These are phyloP conservation scores for Alfaro cultratus DNA, from an alignment of 2,797 vertebrate species.

Conservation along the genomic window DNA sequence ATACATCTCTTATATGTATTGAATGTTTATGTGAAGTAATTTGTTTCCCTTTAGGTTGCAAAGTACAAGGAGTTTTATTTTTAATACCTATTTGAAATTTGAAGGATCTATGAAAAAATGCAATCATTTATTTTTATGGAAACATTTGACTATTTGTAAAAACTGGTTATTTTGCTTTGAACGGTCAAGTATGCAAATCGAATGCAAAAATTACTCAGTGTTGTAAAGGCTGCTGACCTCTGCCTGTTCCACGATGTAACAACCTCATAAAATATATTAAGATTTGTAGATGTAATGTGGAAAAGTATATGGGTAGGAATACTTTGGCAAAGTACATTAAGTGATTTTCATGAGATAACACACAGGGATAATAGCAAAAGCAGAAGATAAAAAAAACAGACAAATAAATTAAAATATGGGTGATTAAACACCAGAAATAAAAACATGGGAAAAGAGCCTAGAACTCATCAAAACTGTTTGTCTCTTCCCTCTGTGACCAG, in stretches of 20 bases:
- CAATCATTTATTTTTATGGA: no score
- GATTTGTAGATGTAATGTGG: background rate
- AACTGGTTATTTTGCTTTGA: no score
- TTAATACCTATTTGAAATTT: no score
- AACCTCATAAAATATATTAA: background rate
- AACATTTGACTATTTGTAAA: no score
- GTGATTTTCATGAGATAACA: constrained; percentile 13
- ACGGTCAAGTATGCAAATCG: no score
- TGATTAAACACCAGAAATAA: constrained; percentile 1
- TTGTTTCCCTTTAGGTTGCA: no score
- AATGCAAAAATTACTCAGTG: no score
- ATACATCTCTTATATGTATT: no score
- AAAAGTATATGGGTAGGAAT: background rate
- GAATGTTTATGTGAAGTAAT: no score
- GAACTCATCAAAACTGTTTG: constrained; percentile 1
- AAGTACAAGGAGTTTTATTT: no score
- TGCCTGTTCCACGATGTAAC: background rate
- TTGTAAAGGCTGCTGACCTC: no score
- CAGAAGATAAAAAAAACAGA: background rate
- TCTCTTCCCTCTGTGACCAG: background rate
- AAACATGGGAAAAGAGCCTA: constrained; percentile 21
- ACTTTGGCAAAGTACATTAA: background rate
- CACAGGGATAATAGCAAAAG: constrained; percentile 15
- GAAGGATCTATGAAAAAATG: no score
- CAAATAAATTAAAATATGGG: background rate